Evolutionary conservation across 1,140 invertebrate genomes (phyloP), one percentile per base, ranked within the genome.

Genomic region (Tenebrio molitor): DNA sequence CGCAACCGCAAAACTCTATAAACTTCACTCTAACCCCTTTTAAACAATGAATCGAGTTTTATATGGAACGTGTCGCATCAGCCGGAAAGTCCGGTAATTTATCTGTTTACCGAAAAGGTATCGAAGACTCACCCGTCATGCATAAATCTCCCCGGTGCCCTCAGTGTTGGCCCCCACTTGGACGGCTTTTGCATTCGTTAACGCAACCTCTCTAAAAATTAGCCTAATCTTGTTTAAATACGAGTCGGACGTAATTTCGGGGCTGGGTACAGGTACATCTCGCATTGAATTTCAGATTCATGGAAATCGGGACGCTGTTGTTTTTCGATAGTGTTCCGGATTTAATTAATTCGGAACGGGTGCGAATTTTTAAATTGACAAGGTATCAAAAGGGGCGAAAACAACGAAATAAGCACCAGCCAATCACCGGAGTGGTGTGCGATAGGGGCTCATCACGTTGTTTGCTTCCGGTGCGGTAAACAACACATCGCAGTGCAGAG

Each of bases 151-250:
- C n/a, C n/a, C n/a, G n/a, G n/a, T n/a, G n/a, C n/a, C n/a, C n/a
- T n/a, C n/a, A n/a, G n/a, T n/a, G n/a, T n/a, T n/a, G n/a, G n/a
- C n/a, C n/a, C n/a, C n/a, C n/a, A n/a, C n/a, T n/a, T n/a, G n/a
- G n/a, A n/a, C n/a, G n/a, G n/a, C n/a, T n/a, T n/a, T n/a, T n/a
- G n/a, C n/a, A n/a, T n/a, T n/a, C n/a, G n/a, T n/a, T n/a, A n/a
- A n/a, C 44, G 10, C 29, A 74, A 74, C 67, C 53, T 74, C 62
- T 71, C 64, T 53, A 44, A 42, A 68, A 74, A 74, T 74, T 71
- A 74, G 68, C 73, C 64, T 74, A 74, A 74, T 74, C 73, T 74
- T 74, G 69, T 74, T 74, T 74, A 74, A 74, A 74, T 74, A 74
- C 66, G 73, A 74, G 44, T 68, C 66, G 65, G 71, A 70, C 67